Conservation (phyloP, 2,797 vertebrate genomes). For the Todus mexicanus region DNA sequence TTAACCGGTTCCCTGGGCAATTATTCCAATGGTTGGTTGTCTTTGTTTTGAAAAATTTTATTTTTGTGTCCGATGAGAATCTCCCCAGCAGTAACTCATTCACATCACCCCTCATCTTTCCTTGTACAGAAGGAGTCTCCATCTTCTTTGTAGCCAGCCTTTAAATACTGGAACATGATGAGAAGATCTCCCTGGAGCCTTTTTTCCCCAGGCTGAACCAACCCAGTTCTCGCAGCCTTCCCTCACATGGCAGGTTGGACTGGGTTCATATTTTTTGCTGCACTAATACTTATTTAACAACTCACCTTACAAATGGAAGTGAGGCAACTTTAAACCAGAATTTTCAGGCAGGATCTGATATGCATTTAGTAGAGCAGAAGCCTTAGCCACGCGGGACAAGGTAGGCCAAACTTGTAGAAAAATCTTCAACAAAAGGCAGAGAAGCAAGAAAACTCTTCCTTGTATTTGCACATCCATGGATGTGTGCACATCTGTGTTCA, state of each 20-base stretch:
- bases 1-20: not conserved
- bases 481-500: too few relatives aligned
- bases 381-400: not conserved
- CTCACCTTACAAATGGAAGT: not conserved
- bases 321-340: not conserved
- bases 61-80: not conserved
- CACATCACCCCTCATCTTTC: not conserved
- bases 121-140: not conserved
- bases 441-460: not conserved
- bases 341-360: not conserved
- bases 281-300: not conserved
- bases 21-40: not conserved
- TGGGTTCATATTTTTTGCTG: not conserved
- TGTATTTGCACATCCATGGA: not conserved
- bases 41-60: not conserved
- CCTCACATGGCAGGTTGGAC: not conserved
- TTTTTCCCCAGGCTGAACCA: not conserved
- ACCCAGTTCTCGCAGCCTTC: not conserved
- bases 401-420: not conserved
- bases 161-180: not conserved
- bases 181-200: not conserved
- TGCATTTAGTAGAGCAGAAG: not conserved
- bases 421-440: not conserved
- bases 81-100: not conserved
- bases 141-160: not conserved